These are phyloP conservation scores for Anthonomus grandis DNA, from an alignment of 1,140 invertebrate species.

Conservation along the genomic window DNA sequence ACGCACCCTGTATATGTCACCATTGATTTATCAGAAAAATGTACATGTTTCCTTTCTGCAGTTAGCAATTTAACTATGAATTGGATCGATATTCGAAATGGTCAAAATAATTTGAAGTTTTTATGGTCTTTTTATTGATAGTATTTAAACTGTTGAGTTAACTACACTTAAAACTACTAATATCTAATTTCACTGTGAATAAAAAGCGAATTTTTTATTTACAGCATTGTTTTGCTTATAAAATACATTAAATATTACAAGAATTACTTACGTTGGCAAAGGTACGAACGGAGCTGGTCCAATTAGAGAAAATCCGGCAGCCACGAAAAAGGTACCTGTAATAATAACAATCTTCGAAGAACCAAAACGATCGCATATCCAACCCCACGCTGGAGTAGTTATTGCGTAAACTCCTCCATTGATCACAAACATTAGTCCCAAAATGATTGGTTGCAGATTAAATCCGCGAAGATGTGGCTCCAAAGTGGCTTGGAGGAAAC, in stretches of 20 bases:
- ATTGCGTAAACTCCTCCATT: constrained; percentile 82
- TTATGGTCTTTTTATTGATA: too few species aligned
- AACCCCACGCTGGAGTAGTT: constrained; percentile 77
- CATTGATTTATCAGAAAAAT: too few species aligned
- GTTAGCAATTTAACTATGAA: too few species aligned
- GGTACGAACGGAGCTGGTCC: constrained; percentile 73
- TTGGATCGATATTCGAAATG: too few species aligned
- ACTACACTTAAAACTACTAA: too few species aligned
- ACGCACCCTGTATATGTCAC: too few species aligned
- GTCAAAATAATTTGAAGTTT: too few species aligned
- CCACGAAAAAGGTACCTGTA: constrained; percentile 64
- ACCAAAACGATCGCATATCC: constrained; percentile 66
- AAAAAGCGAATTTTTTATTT: too few species aligned
- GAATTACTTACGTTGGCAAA: constrained; percentile 55
- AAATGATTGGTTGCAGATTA: constrained; percentile 65
- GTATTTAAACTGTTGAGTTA: background rate
- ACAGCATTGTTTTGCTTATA: too few species aligned
- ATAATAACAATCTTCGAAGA: constrained; percentile 66
- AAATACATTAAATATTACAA: background rate
- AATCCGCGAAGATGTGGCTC: constrained; percentile 79
- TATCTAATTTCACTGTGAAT: too few species aligned
- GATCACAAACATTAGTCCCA: constrained; percentile 84
- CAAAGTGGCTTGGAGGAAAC: constrained; percentile 76
- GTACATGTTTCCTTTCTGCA: too few species aligned
- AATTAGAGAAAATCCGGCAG: constrained; percentile 64